Evolutionary conservation across 1,140 invertebrate genomes (phyloP), one percentile per base, ranked within the genome.

Genomic region (Neodiprion lecontei): DNA sequence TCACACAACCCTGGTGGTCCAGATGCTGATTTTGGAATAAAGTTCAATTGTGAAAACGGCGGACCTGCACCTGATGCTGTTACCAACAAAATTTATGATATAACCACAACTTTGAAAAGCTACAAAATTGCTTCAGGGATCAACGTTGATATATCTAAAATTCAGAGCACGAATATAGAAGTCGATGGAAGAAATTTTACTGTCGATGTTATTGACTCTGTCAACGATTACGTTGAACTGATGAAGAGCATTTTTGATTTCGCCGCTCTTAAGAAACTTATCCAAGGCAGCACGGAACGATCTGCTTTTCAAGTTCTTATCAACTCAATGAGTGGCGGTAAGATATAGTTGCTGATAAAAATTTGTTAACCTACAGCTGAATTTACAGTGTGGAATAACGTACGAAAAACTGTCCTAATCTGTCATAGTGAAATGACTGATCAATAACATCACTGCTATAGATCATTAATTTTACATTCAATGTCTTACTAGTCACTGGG

Each of bases 161-260:
- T 96, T 79, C 83, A 88, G 73, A 82, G 61, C 77, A 77, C 83
- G 78, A 82, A 81, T 79, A 88, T 90, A 49, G 82, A 94, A 90
- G 90, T 95, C 40, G 93, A 94, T 78, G 95, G 92, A 49, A 89
- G 89, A 70, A 83, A 91, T 17, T 98, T 99, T 86, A 91, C 90
- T 9, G 94, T 99, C 9, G 94, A 99, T 82, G 91, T 99, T 0
- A 93, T 99, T 75, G 97, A 99, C 88, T 93, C 96, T 1, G 96
- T 99, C 3, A 89, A 91, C 14, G 96, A 98, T 86, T 99, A 99
- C 87, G 91, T 98, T 0, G 88, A 90, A 1, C 92, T 97, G 67
- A 99, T 99, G 98, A 97, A 99, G 86, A 92, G 95, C 79, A 99
- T 99, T 79, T 99, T 99, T 89, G 97, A 99, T 89, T 99, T 99